Conservation (phyloP, 2,888 invertebrate genomes). For the Volucella inanis region DNA sequence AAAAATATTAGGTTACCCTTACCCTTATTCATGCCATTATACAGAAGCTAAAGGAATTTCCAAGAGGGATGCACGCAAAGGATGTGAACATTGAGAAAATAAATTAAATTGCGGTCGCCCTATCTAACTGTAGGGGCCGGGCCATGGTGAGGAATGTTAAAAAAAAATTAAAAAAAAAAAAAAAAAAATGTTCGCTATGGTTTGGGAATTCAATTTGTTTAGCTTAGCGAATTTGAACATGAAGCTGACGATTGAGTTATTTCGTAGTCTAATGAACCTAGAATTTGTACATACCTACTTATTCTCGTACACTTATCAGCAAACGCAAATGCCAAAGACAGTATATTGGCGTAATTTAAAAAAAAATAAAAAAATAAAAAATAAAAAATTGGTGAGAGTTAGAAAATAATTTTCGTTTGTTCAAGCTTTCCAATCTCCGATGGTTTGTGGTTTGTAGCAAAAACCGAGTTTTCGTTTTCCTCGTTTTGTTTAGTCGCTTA, state of each 20-base stretch:
- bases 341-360: neutral
- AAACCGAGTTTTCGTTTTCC: too few species aligned
- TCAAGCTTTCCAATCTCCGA: too few species aligned
- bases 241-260: conserved; percentile 59
- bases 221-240: conserved; percentile 36
- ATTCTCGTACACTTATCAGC: neutral
- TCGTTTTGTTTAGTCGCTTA: too few species aligned
- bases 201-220: conserved; percentile 53
- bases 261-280: conserved; percentile 55
- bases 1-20: conserved; percentile 49
- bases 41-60: conserved; percentile 14
- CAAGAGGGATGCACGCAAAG: conserved; percentile 38
- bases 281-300: conserved; percentile 1
- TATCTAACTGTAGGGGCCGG: neutral
- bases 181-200: conserved; percentile 8
- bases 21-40: too few species aligned
- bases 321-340: too few species aligned
- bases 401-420: too few species aligned
- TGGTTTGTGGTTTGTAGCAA: too few species aligned
- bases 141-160: conserved; percentile 10
- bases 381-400: neutral
- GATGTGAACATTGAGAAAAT: conserved; percentile 42
- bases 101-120: conserved; percentile 57
- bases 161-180: neutral
- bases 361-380: neutral